Conservation (phyloP, 2,797 vertebrate genomes). For the Aphelocoma californica region DNA sequence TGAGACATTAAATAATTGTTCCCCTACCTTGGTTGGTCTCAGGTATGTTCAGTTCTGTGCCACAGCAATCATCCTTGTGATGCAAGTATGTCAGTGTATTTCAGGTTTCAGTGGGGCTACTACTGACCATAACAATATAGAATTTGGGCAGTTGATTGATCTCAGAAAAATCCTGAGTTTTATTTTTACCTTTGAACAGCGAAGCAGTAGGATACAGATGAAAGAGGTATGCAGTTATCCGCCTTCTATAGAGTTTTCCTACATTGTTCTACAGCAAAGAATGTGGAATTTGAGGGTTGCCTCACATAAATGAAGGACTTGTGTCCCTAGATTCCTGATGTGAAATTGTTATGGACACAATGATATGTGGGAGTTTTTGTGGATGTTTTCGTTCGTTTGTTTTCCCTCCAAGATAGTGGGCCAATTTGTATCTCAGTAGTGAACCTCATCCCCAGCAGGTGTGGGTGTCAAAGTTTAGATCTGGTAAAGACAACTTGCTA, state of each 20-base stretch:
- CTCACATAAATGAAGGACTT: not conserved
- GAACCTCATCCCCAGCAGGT: not conserved
- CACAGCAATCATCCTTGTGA: not conserved
- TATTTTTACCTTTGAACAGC: not conserved
- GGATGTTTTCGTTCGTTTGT: not conserved
- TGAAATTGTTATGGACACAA: not conserved
- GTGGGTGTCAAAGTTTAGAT: not conserved
- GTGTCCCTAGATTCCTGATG: not conserved
- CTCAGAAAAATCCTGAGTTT: not conserved
- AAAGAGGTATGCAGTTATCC: not conserved
- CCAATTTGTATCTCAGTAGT: not conserved
- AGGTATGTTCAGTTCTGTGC: rapidly evolving
- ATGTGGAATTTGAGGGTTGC: not conserved
- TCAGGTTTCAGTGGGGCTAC: not conserved
- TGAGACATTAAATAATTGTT: not conserved
- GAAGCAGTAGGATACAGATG: not conserved
- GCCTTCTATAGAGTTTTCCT: not conserved
- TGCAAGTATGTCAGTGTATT: not conserved
- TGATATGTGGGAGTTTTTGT: not conserved
- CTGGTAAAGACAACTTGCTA: not conserved
- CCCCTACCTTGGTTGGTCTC: not conserved
- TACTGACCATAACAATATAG: not conserved
- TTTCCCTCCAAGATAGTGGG: not conserved
- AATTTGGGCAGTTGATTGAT: not conserved
- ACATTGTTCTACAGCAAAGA: not conserved